Conservation (phyloP, 1,140 invertebrate species). For the Drosophila erecta region DNA sequence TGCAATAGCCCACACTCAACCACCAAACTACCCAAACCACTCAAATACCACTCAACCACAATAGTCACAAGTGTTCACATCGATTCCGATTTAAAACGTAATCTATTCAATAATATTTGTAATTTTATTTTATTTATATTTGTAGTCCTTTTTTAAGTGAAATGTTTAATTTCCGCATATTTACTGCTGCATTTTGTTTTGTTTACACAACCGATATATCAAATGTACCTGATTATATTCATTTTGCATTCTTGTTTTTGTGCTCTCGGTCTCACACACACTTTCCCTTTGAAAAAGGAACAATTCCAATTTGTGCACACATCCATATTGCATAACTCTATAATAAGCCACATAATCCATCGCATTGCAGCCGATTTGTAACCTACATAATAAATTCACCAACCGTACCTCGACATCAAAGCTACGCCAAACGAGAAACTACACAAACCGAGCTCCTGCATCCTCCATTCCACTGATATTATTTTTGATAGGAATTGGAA, state of each 20-base stretch:
- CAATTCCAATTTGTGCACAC: conserved; percentile 14
- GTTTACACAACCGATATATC: conserved; percentile 75
- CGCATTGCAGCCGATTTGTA: conserved; percentile 42
- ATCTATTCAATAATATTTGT: conserved; percentile 54
- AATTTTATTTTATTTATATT: conserved; percentile 46
- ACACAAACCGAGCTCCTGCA: conserved; percentile 1
- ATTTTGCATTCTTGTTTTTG: conserved; percentile 75
- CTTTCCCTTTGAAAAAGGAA: neutral
- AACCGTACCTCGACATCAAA: conserved; percentile 65
- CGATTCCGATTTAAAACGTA: conserved; percentile 64
- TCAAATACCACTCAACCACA: conserved; percentile 53
- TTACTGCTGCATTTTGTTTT: conserved; percentile 74
- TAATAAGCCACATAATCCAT: conserved; percentile 45
- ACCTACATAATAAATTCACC: conserved; percentile 55
- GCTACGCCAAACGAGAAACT: conserved; percentile 34
- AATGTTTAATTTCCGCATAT: conserved; percentile 53
- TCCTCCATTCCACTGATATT: conserved; percentile 35
- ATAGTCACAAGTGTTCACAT: conserved; percentile 81
- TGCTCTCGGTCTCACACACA: conserved; percentile 37
- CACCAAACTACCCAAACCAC: neutral
- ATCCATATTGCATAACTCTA: conserved; percentile 21
- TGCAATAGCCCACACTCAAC: conserved; percentile 69
- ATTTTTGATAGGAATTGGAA: conserved; percentile 60
- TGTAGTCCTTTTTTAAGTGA: conserved; percentile 41
- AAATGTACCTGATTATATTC: conserved; percentile 83